phyloP scores from a whole-genome alignment of 2,113 vertebrate species.

The Ranitomeya variabilis region DNA sequence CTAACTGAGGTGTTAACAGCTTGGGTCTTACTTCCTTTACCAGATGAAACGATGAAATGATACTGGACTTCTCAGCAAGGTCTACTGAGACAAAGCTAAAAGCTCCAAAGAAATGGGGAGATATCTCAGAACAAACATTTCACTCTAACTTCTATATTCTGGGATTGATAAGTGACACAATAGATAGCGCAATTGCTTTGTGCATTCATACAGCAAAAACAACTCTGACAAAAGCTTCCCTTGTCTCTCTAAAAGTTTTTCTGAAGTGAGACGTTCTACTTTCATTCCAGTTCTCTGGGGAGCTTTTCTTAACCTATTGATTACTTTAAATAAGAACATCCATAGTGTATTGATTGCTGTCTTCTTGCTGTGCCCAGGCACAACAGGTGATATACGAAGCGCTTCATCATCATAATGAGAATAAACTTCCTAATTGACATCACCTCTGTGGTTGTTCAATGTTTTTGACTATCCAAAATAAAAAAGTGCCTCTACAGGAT shows the following conservation, averaged over 20 bases:
- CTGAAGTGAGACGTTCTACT: slow-evolving; percentile 54
- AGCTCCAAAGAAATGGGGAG: slow-evolving; percentile 9
- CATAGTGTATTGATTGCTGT: slow-evolving; percentile 57
- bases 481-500: slow-evolving; percentile 20
- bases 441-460: slow-evolving; percentile 48
- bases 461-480: slow-evolving; percentile 28
- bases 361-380: slow-evolving; percentile 45
- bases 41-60: slow-evolving; percentile 19
- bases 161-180: slow-evolving; percentile 41
- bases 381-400: slow-evolving; percentile 52
- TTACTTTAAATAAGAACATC: slow-evolving; percentile 59
- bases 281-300: slow-evolving; percentile 48
- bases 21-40: background rate
- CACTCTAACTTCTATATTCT: slow-evolving; percentile 7
- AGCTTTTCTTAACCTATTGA: slow-evolving; percentile 60
- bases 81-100: slow-evolving; percentile 9
- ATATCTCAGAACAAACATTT: background rate
- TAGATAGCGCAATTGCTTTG: slow-evolving; percentile 25
- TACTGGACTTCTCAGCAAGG: slow-evolving; percentile 9
- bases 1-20: slow-evolving; percentile 23
- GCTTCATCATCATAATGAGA: slow-evolving; percentile 58
- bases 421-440: slow-evolving; percentile 57
- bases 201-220: slow-evolving; percentile 44
- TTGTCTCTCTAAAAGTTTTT: slow-evolving; percentile 44
- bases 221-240: slow-evolving; percentile 44